Conservation (phyloP, 2,888 invertebrate species). For the Chrysolina americana region DNA sequence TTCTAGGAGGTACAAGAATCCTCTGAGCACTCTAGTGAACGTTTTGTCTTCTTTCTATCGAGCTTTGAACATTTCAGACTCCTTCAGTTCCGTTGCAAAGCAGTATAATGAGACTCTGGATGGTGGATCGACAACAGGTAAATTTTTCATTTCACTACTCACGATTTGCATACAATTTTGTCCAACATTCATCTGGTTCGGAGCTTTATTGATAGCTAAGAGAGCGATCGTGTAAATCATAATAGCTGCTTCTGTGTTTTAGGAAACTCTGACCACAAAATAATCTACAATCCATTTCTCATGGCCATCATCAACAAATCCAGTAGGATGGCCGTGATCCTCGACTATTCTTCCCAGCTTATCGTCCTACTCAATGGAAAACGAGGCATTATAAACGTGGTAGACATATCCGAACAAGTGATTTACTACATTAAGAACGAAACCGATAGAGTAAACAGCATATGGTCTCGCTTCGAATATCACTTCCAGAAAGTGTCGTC, state of each 20-base stretch:
- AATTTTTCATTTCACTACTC: neutral
- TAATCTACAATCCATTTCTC: no score
- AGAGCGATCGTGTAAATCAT: no score
- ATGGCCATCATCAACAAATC: no score
- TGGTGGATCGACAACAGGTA: neutral
- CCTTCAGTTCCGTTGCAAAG: constrained; percentile 32
- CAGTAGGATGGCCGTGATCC: no score
- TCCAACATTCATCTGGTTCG: no score
- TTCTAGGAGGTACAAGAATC: constrained; percentile 30
- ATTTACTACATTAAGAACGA: neutral
- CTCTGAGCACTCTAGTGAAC: constrained; percentile 12
- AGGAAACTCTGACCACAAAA: no score
- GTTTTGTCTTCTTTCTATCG: constrained; percentile 31
- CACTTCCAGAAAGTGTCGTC: constrained; percentile 33
- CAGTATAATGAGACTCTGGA: neutral
- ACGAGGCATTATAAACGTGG: neutral
- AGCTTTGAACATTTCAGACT: constrained; percentile 24
- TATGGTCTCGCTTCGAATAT: constrained; percentile 31
- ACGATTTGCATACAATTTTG: no score
- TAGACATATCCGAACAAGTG: neutral
- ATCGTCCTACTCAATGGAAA: constrained; percentile 19
- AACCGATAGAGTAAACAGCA: neutral
- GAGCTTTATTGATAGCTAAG: no score
- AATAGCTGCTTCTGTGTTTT: no score
- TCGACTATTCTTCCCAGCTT: no score